Evolutionary conservation across 2,888 invertebrate genomes (phyloP), one percentile per base, ranked within the genome.

Genomic region (Platypus cylindrus): DNA sequence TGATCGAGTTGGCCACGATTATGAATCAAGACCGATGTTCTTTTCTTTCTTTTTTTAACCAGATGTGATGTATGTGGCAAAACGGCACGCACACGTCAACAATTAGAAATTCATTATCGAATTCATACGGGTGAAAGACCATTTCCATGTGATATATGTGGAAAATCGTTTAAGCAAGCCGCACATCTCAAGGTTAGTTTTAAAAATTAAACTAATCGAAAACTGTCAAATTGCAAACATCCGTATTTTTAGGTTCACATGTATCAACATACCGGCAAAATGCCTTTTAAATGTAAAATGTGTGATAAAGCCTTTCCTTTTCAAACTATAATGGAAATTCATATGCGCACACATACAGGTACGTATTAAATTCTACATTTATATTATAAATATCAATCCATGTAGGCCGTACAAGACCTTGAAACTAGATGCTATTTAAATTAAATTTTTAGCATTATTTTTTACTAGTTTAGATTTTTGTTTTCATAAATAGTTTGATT

Each of bases 261-360:
- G 43, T 43, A 40, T 23, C 43, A 43, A 23, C 43, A 43, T 14
- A 43, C 43, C 9, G 43, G 43, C n/a, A 43, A 40, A 28, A 43
- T 39, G 40, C 43, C 43, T 3, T 39, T 37, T 22, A 43, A 40
- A 15, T 43, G 43, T 17, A 36, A 37, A 26, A 32, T 40, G 4
- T 43, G 43, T 30, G 43, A 37, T 5, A 43, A 43, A 29, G 16
- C 40, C 3, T 43, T 43, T 29, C 39, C 43, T 5, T 43, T 43
- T 25, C 39, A 39, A 20, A 34, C 37, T 17, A 40, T 39, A 9
- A 32, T 43, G 37, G 43, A 37, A 22, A 39, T 39, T 18, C 43
- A 43, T 25, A 30, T 43, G 34, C 34, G 43, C 1, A 40, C 37
- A 9, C 43, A 43, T 28, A 43, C 43, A 7, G 43, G 42, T 42